Base-by-base conservation (phyloP, 2,797 vertebrate genomes). In the Oreonectes daqikongensis region DNA sequence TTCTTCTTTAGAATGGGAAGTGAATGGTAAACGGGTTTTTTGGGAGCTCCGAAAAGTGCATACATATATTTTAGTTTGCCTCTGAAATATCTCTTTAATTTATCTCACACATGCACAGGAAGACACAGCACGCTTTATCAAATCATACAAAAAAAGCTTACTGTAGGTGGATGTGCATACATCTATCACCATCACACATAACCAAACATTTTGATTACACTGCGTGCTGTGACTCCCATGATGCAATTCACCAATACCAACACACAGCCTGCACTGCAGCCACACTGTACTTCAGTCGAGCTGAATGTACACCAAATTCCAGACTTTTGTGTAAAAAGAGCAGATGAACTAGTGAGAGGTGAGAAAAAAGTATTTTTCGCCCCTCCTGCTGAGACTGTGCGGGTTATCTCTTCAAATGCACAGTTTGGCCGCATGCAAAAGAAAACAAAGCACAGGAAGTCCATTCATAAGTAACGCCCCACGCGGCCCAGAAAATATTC, bases 331-430 rank as follows among this genome's bases (percentile, higher is more conserved):
- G 50, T 28, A 50, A 44, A 60, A 69, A 52, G 38, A 75, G 35
- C 35, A 75, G 50, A 59, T 20, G 63, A 57, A 66, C 46, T 5
- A 42, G 32, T 1, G 3, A 65, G 22, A 74, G 48, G 72, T 65
- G 48, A 74, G 72, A 74, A 74, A 73, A 74, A 74, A 68, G 14
- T 59, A 68, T 68, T 68, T 75, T 68, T 67, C 52, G 46, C n/a
- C 64, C 60, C 72, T 65, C 32, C 73, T 5, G 26, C 64, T 67
- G 63, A 59, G 64, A 44, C 7, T 35, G 30, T 0, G 0, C 4
- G 12, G 72, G 50, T 35, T 68, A 59, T 59, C 73, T 69, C 66
- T 69, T 50, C 44, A 50, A 69, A 61, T 57, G 60, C 66, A 61
- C 42, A 1, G 42, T 69, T 68, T 50, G 65, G 42, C 42, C 18